Base-by-base conservation (phyloP, 2,888 invertebrate genomes). In the Anticlea derivata region DNA sequence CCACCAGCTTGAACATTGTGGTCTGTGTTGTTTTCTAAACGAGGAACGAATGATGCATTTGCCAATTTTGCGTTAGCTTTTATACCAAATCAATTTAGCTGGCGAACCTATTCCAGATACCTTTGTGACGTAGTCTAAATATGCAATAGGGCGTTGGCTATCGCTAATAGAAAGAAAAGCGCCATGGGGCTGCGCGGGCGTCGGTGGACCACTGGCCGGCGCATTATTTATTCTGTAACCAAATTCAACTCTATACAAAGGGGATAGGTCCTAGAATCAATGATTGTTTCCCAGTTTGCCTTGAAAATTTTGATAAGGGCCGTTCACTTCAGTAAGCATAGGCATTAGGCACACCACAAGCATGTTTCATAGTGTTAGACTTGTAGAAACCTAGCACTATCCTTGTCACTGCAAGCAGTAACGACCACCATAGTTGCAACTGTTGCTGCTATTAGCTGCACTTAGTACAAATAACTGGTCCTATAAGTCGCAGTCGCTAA, bases 1-100 rank as follows among this genome's bases (percentile, higher is more conserved):
- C 93, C 91, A 93, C 92, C 92, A 91, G 78, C 83, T 88, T 91
- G 71, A 83, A 86, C 91, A 91, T 91, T 85, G 83, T 91, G 87
- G 85, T 88, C 88, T 91, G 87, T 86, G 84, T 84, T 86, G 87
- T 69, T 81, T 75, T 75, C 70, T 70, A 66, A 73, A 68, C 74
- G 70, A 62, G 73, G 70, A 75, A 72, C 72, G 76, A 89, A 89
- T 90, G 88, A 70, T 75, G 61, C 62, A 61, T 71, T 71, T 67
- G 73, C 72, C 70, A 68, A 58, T 61, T 67, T 68, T 62, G 56
- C 60, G 65, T 66, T 57, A 74, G 74, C 76, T 87, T 89, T 74
- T 88, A 89, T 88, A 90, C 78, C 56, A 65, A 53, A 64, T 73
- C 64, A 60, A 70, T 68, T 71, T 78, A 55, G 81, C 83, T 82